Evolutionary conservation across 2,888 invertebrate genomes (phyloP).

Genomic region (Orthosia incerta): DNA sequence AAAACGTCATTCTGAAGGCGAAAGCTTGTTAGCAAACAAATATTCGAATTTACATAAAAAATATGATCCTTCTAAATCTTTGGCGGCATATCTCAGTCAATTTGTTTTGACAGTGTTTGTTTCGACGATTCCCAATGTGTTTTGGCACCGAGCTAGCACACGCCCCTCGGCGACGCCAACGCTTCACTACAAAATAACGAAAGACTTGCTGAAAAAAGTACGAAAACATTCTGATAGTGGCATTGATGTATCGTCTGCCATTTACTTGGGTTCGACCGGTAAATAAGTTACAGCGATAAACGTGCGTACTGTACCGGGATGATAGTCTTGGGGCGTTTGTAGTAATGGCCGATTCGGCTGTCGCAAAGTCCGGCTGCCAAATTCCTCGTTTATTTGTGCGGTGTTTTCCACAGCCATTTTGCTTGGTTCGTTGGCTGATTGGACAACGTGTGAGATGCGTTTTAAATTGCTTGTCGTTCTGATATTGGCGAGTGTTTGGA

Average conservation of each 20-base stretch:
- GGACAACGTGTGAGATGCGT: conserved; percentile 43
- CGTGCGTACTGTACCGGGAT: conserved; percentile 36
- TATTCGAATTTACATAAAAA: conserved; percentile 1
- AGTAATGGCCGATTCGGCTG: conserved; percentile 48
- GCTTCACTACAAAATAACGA: conserved; percentile 40
- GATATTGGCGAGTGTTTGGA: conserved; percentile 17
- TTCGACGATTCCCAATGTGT: conserved; percentile 40
- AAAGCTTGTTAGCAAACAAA: neutral
- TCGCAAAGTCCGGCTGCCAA: conserved; percentile 47
- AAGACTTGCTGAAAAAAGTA: conserved; percentile 33
- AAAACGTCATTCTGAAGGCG: neutral
- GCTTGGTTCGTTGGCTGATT: conserved; percentile 43
- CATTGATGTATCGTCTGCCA: conserved; percentile 61
- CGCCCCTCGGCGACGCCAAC: conserved; percentile 25
- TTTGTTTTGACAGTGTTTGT: conserved; percentile 58
- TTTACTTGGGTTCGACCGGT: conserved; percentile 46
- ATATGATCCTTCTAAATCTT: conserved; percentile 11
- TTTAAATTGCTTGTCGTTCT: conserved; percentile 54
- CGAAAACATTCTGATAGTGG: conserved; percentile 53
- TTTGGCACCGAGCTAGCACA: conserved; percentile 53
- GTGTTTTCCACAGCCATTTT: conserved; percentile 24
- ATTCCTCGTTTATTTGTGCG: conserved; percentile 45
- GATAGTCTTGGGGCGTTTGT: conserved; percentile 32
- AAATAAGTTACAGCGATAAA: conserved; percentile 58
- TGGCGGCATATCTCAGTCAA: conserved; percentile 32